Base-by-base conservation (phyloP, 1,140 invertebrate species). In the Andrena cerasifolii region DNA sequence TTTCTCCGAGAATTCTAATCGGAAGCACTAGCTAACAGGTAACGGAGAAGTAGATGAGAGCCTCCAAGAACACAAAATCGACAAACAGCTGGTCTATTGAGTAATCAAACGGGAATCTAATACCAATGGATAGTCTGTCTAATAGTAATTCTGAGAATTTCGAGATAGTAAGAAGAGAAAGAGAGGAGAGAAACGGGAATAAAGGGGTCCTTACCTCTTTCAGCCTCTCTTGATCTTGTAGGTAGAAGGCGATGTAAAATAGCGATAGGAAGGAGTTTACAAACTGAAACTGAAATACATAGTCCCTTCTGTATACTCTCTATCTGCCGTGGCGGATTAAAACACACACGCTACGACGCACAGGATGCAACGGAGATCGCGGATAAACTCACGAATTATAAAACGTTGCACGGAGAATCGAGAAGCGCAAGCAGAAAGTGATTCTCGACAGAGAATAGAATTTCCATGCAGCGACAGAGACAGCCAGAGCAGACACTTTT, bases 191-290 rank as follows among this genome's bases (percentile, higher is more conserved):
- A 72, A 63, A 7, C 18, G 31, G 75, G 66, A 73, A 58, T 24
- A 45, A 74, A 75, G 56, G 54, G 36, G 21, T 70, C 91, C 94
- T 94, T 94, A 99, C 98, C 95, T 98, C 97, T 94, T 98, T 97
- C 18, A 99, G 94, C 91, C 97, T 96, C 88, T 98, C 97, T 94
- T 99, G 98, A 94, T 99, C 98, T 93, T 98, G 96, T 59, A 99
- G 94, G 93, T 99, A 99, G 93, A 99, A 99, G 18, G 98, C 98
- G 90, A 99, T 99, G 94, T 99, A 99, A 93, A 99, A 99, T 75
- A 99, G 95, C 76, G 98, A 98, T 83, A 99, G 95, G 92, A 99
- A 99, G 12, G 98, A 99, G 94, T 99, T 99, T 76, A 99, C 97
- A 94, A 99, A 99, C 94, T 99, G 98, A 94, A 99, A 99, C 95